Evolutionary conservation across 2,113 vertebrate genomes (phyloP).

Genomic region (Microtus oregoni): DNA sequence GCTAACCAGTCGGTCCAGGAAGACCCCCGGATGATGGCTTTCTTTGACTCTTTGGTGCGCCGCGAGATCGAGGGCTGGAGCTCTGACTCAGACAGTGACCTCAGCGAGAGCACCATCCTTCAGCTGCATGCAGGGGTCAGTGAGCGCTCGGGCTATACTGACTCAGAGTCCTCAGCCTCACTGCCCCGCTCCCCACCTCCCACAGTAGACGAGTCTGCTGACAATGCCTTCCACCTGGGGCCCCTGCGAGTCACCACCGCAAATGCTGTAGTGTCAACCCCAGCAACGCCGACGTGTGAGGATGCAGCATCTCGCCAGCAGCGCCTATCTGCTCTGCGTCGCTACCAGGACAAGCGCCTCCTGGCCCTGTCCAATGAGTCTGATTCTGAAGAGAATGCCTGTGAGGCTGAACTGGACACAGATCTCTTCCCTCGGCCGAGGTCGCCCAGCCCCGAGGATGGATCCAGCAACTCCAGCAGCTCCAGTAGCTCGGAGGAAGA

Average conservation of each 20-base stretch:
- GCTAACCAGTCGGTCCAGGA: constrained; percentile 98
- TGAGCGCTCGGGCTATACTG: constrained; percentile 87
- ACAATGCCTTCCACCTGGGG: constrained; percentile 86
- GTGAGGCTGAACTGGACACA: constrained; percentile 88
- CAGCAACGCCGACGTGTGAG: constrained; percentile 84
- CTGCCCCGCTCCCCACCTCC: constrained; percentile 89
- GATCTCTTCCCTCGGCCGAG: constrained; percentile 95
- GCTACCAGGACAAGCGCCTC: constrained; percentile 92
- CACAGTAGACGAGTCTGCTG: constrained; percentile 85
- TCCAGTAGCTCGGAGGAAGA: constrained; percentile 90
- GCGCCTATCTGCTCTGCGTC: constrained; percentile 87
- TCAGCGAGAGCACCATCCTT: constrained; percentile 96
- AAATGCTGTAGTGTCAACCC: constrained; percentile 9
- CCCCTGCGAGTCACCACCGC: constrained; percentile 86
- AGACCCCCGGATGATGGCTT: constrained; percentile 99
- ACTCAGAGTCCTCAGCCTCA: constrained; percentile 93
- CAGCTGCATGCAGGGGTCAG: constrained; percentile 96
- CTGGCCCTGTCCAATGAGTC: constrained; percentile 94
- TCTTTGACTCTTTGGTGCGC: constrained; percentile 98
- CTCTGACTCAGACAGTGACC: constrained; percentile 96
- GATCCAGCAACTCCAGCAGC: constrained; percentile 94
- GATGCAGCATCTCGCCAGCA: constrained; percentile 87
- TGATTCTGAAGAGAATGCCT: constrained; percentile 90
- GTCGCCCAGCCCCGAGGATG: constrained; percentile 94
- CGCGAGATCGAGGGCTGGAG: constrained; percentile 99